A percentile compares a stretch with the other conserved stretches of the same genome.
Conservation (phyloP, 2,797 vertebrate genomes). For the Myripristis murdjan region DNA sequence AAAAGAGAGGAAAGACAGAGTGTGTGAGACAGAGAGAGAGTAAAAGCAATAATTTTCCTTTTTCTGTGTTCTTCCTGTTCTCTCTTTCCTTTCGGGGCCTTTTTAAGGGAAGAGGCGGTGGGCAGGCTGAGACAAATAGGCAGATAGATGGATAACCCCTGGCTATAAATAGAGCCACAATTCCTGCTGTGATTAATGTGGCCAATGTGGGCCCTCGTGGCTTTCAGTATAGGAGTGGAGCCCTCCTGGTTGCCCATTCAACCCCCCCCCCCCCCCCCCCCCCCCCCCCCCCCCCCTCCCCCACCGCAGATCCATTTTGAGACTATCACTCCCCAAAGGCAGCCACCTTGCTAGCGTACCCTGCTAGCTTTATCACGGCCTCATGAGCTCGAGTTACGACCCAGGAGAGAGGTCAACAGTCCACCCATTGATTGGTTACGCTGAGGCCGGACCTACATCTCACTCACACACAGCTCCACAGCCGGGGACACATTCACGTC, state of each 20-base stretch:
- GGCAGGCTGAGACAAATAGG: conserved; percentile 62
- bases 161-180: conserved; percentile 72
- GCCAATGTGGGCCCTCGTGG: conserved; percentile 52
- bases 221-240: conserved; percentile 53
- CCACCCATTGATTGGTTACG: conserved; percentile 75
- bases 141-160: conserved; percentile 68
- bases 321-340: conserved; percentile 66
- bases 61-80: conserved; percentile 17
- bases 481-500: conserved; percentile 37
- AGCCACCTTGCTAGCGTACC: conserved; percentile 62
- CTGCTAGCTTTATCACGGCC: conserved; percentile 72
- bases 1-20: conserved; percentile 30
- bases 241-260: conserved; percentile 55
- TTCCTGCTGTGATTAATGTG: conserved; percentile 70
- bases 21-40: conserved; percentile 27
- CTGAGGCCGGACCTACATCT: conserved; percentile 41
- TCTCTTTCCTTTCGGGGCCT: conserved; percentile 15
- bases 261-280: conserved; percentile 34
- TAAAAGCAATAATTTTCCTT: conserved; percentile 17
- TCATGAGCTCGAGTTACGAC: conserved; percentile 78
- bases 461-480: too few species aligned
- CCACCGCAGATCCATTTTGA: conserved; percentile 66
- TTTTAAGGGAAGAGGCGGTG: conserved; percentile 35
- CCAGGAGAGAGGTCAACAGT: conserved; percentile 80
- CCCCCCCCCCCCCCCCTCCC: conserved; percentile 34